Percentiles rank a stretch among this genome's conserved stretches.
phyloP scores from a whole-genome alignment of 2,113 vertebrate species.

The Mesocricetus auratus region DNA sequence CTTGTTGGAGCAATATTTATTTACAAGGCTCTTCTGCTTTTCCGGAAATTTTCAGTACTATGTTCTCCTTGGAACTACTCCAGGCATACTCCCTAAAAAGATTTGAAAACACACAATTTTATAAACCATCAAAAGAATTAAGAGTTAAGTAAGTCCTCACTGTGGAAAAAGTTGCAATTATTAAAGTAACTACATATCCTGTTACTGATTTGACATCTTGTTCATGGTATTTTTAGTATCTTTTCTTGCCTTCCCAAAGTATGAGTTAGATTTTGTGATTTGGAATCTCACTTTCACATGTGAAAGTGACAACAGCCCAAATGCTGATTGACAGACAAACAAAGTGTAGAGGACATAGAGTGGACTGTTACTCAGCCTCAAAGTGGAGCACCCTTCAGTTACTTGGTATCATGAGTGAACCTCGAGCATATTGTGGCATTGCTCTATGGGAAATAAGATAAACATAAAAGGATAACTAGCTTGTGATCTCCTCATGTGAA shows the following conservation, averaged over 20 bases:
- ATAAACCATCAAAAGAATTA: conserved; percentile 22
- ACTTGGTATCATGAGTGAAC: neutral
- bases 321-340: neutral
- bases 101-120: conserved; percentile 7
- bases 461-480: neutral
- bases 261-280: neutral
- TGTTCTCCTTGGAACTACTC: neutral
- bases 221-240: neutral
- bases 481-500: neutral
- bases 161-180: neutral
- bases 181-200: neutral
- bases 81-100: neutral
- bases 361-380: neutral
- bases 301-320: neutral
- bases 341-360: neutral
- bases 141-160: neutral
- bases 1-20: neutral
- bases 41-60: neutral
- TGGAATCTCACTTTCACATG: neutral
- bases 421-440: neutral
- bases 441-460: neutral
- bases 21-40: neutral
- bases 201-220: neutral
- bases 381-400: neutral
- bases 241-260: neutral